Conservation (phyloP, 2,113 vertebrate genomes). For the Chionodraco myersi region DNA sequence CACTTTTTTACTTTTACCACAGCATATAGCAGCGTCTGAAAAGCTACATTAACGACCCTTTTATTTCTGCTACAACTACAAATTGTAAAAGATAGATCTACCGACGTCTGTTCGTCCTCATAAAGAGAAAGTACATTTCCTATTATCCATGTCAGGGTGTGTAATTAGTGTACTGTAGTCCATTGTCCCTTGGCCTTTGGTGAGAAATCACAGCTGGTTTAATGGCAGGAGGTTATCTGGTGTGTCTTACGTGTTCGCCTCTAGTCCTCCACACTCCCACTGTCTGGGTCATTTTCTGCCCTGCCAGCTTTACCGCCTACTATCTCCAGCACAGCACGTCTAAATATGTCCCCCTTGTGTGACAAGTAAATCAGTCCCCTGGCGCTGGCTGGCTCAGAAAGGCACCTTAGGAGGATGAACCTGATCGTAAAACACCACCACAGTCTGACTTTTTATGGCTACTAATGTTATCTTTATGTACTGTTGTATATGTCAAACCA, state of each 20-base stretch:
- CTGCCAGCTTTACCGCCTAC: conserved; percentile 73
- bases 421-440: conserved; percentile 69
- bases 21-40: neutral
- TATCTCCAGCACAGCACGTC: conserved; percentile 61
- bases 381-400: conserved; percentile 72
- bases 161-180: conserved; percentile 83
- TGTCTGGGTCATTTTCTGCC: conserved; percentile 77
- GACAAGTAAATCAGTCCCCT: conserved; percentile 79
- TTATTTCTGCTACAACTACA: conserved; percentile 34
- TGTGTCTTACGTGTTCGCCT: conserved; percentile 71
- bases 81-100: conserved; percentile 31
- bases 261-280: conserved; percentile 60
- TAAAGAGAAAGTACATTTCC: conserved; percentile 68
- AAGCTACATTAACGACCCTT: conserved; percentile 34
- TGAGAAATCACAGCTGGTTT: conserved; percentile 82
- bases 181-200: conserved; percentile 78
- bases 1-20: conserved; percentile 20
- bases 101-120: conserved; percentile 52
- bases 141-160: conserved; percentile 68
- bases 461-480: conserved; percentile 76
- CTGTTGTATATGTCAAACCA: conserved; percentile 62
- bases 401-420: conserved; percentile 68
- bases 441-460: conserved; percentile 71
- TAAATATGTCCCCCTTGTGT: conserved; percentile 75
- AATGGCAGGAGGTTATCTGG: conserved; percentile 79